phyloP scores from a whole-genome alignment of 2,797 vertebrate species.

The Rallus crepitans region DNA sequence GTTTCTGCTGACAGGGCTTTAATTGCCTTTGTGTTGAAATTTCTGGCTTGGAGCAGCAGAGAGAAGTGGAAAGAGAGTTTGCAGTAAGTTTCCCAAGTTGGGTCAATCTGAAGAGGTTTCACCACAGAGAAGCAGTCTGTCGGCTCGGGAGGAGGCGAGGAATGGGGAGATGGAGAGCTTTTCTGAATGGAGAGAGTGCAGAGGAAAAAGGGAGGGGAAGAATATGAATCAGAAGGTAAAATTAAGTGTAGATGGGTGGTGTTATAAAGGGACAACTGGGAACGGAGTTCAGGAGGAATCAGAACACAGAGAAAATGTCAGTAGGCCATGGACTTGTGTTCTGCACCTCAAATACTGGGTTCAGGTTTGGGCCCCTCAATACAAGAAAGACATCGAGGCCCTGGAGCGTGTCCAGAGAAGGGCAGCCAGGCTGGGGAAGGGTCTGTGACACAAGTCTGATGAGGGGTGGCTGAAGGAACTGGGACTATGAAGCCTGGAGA shows the following conservation, averaged over 20 bases:
- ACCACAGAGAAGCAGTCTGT: neutral
- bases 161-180: neutral
- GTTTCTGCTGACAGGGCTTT: neutral
- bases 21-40: neutral
- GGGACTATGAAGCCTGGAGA: too few relatives aligned
- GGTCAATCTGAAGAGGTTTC: neutral
- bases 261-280: constrained; percentile 17
- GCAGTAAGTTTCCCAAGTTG: neutral
- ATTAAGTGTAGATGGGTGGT: neutral
- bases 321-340: neutral
- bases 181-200: neutral
- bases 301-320: neutral
- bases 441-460: too few relatives aligned
- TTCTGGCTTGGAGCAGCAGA: neutral
- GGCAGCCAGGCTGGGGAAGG: too few relatives aligned
- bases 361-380: too few relatives aligned
- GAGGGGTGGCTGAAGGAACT: too few relatives aligned
- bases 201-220: neutral
- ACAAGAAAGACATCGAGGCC: too few relatives aligned
- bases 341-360: too few relatives aligned
- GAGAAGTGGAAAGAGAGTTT: neutral
- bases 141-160: neutral
- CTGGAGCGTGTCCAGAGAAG: too few relatives aligned
- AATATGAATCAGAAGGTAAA: neutral
- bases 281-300: constrained; percentile 1